These are phyloP conservation scores for Malthinus flaveolus DNA, from an alignment of 2,888 invertebrate species.

Conservation along the genomic window DNA sequence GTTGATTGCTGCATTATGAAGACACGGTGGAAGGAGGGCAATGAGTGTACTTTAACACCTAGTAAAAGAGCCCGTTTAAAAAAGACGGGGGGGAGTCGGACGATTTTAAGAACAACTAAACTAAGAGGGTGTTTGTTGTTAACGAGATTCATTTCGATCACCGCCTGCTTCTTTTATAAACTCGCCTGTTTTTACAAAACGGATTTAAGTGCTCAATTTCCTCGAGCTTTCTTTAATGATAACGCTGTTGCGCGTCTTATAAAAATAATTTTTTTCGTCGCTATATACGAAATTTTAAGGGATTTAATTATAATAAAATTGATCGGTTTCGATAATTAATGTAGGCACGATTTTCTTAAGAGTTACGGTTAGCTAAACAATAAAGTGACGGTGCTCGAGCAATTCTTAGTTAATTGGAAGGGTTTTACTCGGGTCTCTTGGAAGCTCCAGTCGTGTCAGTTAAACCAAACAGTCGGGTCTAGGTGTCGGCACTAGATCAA, in stretches of 20 bases:
- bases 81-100: slow-evolving; percentile 44
- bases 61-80: slow-evolving; percentile 48
- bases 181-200: slow-evolving; percentile 39
- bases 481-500: slow-evolving; percentile 54
- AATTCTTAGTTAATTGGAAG: slow-evolving; percentile 21
- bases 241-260: slow-evolving; percentile 17
- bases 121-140: slow-evolving; percentile 54
- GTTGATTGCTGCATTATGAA: slow-evolving; percentile 51
- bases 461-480: slow-evolving; percentile 31
- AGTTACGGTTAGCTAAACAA: slow-evolving; percentile 1
- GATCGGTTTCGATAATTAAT: slow-evolving; percentile 3
- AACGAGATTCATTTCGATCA: slow-evolving; percentile 53
- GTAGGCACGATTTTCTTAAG: not conserved
- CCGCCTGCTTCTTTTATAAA: slow-evolving; percentile 46
- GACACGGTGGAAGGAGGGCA: slow-evolving; percentile 39
- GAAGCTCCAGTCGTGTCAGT: slow-evolving; percentile 21
- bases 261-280: too few species aligned
- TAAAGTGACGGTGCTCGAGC: slow-evolving; percentile 11
- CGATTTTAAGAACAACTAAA: slow-evolving; percentile 51
- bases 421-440: slow-evolving; percentile 14
- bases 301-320: slow-evolving; percentile 1
- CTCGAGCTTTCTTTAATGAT: slow-evolving; percentile 35
- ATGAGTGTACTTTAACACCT: slow-evolving; percentile 46
- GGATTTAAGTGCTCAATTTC: slow-evolving; percentile 39
- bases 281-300: not conserved